Percentiles rank a stretch among this genome's conserved stretches.
Conservation (phyloP, 2,797 vertebrate genomes). For the Columba guinea region DNA sequence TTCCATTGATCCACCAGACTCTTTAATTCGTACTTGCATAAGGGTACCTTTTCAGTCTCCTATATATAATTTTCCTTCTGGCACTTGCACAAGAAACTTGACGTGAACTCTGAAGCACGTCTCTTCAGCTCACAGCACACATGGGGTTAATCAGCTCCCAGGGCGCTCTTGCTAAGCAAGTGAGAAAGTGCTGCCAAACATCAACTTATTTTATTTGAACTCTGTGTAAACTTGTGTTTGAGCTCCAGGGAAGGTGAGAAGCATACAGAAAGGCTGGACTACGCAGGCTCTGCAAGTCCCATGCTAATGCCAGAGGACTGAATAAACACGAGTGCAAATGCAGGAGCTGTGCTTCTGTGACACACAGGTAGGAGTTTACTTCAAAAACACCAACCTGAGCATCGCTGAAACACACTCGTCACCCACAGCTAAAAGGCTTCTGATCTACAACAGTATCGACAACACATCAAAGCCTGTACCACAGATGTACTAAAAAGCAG, state of each 20-base stretch:
- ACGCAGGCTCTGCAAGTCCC: not conserved
- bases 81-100: not conserved
- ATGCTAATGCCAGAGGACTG: not conserved
- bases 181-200: not conserved
- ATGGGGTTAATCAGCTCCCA: not conserved
- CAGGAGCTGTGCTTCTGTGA: not conserved
- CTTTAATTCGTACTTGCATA: not conserved
- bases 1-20: not conserved
- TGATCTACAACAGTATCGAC: not conserved
- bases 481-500: not conserved
- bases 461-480: not conserved
- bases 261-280: not conserved
- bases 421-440: not conserved
- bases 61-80: not conserved
- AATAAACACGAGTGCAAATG: accelerated
- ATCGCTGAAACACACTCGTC: not conserved
- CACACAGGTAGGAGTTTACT: accelerated
- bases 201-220: not conserved
- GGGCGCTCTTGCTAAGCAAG: not conserved
- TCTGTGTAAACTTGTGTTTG: not conserved
- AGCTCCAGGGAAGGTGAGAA: not conserved
- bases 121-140: not conserved
- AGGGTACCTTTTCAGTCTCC: not conserved
- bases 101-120: not conserved
- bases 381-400: not conserved